Conservation (phyloP, 92 coral and sea anemone species). For the Diadumene lineata region DNA sequence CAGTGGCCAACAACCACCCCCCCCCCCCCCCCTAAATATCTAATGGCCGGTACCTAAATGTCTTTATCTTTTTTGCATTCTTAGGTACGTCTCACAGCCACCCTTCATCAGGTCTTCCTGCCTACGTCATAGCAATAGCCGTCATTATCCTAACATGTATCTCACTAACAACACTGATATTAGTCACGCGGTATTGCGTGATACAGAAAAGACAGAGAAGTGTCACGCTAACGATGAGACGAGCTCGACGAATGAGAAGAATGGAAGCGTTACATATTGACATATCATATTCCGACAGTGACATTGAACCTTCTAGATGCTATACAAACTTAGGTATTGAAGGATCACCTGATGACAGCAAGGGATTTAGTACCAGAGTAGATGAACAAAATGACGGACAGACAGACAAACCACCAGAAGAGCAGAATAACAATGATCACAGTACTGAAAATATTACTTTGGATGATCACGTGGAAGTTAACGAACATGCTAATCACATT, state of each 20-base stretch:
- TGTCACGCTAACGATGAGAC: slow-evolving; percentile 35
- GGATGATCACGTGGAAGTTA: neutral
- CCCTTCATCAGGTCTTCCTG: neutral
- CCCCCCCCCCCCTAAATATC: too few species aligned
- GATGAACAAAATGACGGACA: neutral
- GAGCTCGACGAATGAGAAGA: slow-evolving; percentile 22
- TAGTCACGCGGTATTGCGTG: slow-evolving; percentile 4
- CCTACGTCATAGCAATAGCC: neutral
- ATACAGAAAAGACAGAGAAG: slow-evolving; percentile 10
- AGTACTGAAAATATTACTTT: neutral
- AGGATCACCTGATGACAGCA: slow-evolving; percentile 3
- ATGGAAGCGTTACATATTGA: slow-evolving; percentile 37
- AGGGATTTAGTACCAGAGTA: neutral
- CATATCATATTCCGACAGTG: slow-evolving; percentile 9
- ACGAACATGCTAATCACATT: neutral
- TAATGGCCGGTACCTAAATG: too few species aligned
- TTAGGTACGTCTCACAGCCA: slow-evolving; percentile 1
- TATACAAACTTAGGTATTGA: slow-evolving; percentile 8
- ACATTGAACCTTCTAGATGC: neutral
- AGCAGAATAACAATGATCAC: neutral
- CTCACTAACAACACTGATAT: neutral
- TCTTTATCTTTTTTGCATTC: too few species aligned
- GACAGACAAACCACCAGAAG: neutral
- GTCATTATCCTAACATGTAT: neutral
- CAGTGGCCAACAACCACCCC: too few species aligned